Evolutionary conservation across 1,140 invertebrate genomes (phyloP).

Genomic region (Phymastichus coffea): DNA sequence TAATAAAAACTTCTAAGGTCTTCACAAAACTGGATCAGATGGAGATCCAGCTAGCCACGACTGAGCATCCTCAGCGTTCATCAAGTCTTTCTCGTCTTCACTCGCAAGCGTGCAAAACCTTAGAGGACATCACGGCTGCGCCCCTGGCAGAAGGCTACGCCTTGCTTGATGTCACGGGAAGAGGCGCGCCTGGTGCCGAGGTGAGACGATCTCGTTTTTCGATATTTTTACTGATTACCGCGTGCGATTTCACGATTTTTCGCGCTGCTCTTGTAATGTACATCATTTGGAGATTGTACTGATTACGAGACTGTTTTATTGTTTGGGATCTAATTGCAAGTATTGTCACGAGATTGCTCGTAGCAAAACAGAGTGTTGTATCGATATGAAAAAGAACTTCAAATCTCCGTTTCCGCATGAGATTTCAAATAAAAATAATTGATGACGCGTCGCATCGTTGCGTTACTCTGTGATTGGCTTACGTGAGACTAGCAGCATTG

Average conservation of each 20-base stretch:
- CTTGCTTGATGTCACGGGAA: constrained; percentile 71
- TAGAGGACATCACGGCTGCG: constrained; percentile 66
- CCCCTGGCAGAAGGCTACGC: constrained; percentile 72
- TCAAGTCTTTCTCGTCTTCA: constrained; percentile 68
- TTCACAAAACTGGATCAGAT: constrained; percentile 75
- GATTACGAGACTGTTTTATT: no score
- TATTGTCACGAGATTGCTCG: no score
- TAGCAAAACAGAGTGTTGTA: no score
- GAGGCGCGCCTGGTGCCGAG: constrained; percentile 65
- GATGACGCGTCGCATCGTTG: no score
- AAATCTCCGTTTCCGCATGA: neutral
- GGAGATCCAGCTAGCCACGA: constrained; percentile 72
- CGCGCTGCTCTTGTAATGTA: no score
- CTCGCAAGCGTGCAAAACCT: constrained; percentile 61
- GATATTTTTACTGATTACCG: neutral
- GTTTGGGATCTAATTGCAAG: no score
- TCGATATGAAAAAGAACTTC: neutral
- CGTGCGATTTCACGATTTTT: no score
- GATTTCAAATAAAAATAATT: neutral
- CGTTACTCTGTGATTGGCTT: no score
- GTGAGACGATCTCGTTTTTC: constrained; percentile 39
- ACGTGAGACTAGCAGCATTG: no score
- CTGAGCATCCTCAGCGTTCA: constrained; percentile 64
- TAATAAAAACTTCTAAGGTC: no score
- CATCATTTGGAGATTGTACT: no score